Percentiles rank a stretch among this genome's conserved stretches.
Conservation (phyloP, 2,888 invertebrate genomes). For the Axea sp. region DNA sequence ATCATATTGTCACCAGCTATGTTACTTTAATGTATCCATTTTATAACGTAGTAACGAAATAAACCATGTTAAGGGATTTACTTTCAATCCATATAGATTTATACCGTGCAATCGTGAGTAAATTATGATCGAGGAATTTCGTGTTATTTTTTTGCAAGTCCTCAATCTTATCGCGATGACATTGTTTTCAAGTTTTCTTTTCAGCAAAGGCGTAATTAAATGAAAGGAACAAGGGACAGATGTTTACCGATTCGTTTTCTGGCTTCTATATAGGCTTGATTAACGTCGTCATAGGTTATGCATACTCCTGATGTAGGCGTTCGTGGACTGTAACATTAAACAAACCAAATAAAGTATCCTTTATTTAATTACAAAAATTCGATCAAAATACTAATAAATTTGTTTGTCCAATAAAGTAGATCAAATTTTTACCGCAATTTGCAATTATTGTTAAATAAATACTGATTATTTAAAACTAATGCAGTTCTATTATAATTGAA, state of each 20-base stretch:
- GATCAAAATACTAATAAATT: too few species aligned
- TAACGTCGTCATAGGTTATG: constrained; percentile 93
- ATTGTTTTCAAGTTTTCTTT: constrained; percentile 16
- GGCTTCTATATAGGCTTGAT: constrained; percentile 92
- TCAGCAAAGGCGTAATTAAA: neutral
- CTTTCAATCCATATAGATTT: neutral
- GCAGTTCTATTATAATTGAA: too few species aligned
- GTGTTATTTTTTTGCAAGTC: neutral
- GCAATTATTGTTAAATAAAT: too few species aligned
- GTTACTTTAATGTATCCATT: constrained; percentile 10
- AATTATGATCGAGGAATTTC: neutral
- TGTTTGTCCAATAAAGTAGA: too few species aligned
- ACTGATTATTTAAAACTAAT: too few species aligned
- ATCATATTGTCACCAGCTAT: constrained; percentile 61
- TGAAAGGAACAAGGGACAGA: constrained; percentile 2
- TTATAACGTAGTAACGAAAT: constrained; percentile 1
- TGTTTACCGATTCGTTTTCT: constrained; percentile 92
- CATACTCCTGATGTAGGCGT: constrained; percentile 85
- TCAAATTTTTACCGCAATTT: too few species aligned
- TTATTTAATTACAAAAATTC: too few species aligned
- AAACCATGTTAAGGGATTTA: neutral
- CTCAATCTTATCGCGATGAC: constrained; percentile 23
- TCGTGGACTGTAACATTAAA: constrained; percentile 79
- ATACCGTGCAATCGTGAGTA: neutral
- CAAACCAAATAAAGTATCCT: too few species aligned